phyloP scores from a whole-genome alignment of 2,113 vertebrate genomes.

The Spea multiplicata region DNA sequence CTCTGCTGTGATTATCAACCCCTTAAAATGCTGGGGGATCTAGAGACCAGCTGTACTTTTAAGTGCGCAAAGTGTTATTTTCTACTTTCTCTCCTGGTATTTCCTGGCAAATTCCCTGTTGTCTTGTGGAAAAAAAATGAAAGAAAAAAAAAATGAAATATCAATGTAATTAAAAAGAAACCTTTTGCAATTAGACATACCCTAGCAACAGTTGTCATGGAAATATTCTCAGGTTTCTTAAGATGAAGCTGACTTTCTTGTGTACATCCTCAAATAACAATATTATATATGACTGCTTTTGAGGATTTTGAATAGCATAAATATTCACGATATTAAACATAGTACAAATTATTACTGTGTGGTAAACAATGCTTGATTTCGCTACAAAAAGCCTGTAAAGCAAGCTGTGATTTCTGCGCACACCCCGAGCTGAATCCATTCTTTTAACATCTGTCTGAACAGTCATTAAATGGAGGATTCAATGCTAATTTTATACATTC shows the following conservation, averaged over 20 bases:
- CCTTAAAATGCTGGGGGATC: constrained; percentile 44
- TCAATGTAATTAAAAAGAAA: constrained; percentile 37
- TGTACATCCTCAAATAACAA: constrained; percentile 20
- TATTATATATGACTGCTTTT: constrained; percentile 42
- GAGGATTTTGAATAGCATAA: constrained; percentile 36
- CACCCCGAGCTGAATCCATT: constrained; percentile 32
- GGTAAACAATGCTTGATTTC: constrained; percentile 30
- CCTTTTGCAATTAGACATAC: constrained; percentile 45
- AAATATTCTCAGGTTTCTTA: constrained; percentile 46
- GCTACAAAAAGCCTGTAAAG: constrained; percentile 32
- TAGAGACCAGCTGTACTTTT: constrained; percentile 24
- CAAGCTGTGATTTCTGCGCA: constrained; percentile 39
- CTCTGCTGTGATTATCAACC: constrained; percentile 17
- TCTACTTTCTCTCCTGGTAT: constrained; percentile 26
- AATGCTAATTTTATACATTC: constrained; percentile 38
- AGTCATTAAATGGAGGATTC: constrained; percentile 41
- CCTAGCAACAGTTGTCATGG: constrained; percentile 56
- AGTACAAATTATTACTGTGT: constrained; percentile 27
- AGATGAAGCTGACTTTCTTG: constrained; percentile 33
- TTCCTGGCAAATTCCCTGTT: constrained; percentile 41
- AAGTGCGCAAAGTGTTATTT: constrained; percentile 27
- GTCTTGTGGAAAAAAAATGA: constrained; percentile 32
- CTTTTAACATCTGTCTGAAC: constrained; percentile 39
- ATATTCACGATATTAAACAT: constrained; percentile 32
- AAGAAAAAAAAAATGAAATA: constrained; percentile 42